These are phyloP conservation scores for Arbacia lixula DNA, from an alignment of 53 echinoderm and acorn worm species.

Conservation along the genomic window DNA sequence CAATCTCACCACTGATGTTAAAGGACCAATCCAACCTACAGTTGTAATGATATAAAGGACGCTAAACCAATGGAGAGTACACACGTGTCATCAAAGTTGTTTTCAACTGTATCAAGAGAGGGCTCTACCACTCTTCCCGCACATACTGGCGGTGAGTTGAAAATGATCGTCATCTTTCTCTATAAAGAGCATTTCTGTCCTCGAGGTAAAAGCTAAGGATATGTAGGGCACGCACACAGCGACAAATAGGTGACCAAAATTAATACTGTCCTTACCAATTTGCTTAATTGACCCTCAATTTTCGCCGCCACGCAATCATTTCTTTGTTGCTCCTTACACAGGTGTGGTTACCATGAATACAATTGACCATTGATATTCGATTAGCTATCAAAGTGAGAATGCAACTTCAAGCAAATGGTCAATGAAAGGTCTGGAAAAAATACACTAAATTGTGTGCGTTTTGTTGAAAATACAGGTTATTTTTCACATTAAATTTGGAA, in stretches of 20 bases:
- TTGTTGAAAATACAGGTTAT: too few species aligned
- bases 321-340: too few species aligned
- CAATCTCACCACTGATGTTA: too few species aligned
- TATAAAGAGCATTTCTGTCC: conserved; percentile 32
- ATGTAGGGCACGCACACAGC: conserved; percentile 30
- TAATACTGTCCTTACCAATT: conserved; percentile 31
- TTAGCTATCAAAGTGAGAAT: too few species aligned
- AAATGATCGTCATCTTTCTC: conserved; percentile 4
- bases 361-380: too few species aligned
- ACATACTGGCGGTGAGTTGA: neutral
- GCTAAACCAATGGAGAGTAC: neutral
- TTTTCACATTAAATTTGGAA: too few species aligned
- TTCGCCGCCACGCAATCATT: conserved; percentile 8
- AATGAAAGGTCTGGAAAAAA: too few species aligned
- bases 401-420: too few species aligned
- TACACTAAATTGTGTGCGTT: too few species aligned
- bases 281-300: conserved; percentile 38
- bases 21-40: too few species aligned
- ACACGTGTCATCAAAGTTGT: neutral
- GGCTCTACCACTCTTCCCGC: conserved; percentile 6
- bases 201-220: neutral
- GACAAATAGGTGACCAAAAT: conserved; percentile 46
- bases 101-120: conserved; percentile 6
- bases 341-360: too few species aligned
- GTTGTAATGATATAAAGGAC: too few species aligned